Evolutionary conservation across 2,113 vertebrate species (phyloP), one percentile per base, ranked within the genome.

Genomic region (Malurus elegans): DNA sequence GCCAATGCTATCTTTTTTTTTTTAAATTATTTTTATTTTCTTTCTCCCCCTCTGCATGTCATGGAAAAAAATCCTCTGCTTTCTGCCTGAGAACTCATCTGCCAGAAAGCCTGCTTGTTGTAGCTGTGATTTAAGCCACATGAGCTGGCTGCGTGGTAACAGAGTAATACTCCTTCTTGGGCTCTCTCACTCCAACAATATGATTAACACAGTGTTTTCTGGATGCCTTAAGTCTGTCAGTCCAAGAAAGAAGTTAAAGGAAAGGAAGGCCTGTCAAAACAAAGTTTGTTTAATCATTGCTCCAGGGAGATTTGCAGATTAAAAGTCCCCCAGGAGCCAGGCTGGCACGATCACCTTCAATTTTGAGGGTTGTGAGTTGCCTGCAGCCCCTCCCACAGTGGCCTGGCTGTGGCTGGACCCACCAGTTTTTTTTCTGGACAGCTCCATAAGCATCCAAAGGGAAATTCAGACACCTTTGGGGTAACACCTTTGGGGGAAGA

Each of bases 81-180:
- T 73, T 96, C 72, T 95, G 72, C 76, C 34, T 85, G 36, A 32
- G 29, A 88, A 65, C 69, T 82, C 48, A n/a, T 69, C 15, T 70
- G 38, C 71, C 82, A 88, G 86, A 73, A 95, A 64, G 58, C 50
- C 36, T n/a, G 18, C 86, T 79, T 18, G 6, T 84, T 81, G 79
- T 54, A 92, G 61, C 57, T 93, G 25, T 60, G 61, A 79, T 94
- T 91, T 94, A 96, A 96, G 70, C 86, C 79, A 96, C n/a, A 86
- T 88, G 48, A 96, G 44, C 34, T 95, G 65, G 60, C 86, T 91
- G 69, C 50, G 17, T 64, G 83, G 60, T 95, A 71, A 66, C 66
- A 90, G 72, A 95, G 31, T 38, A 92, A 80, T 75, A 60, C 38
- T 78, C 34, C 53, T 84, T 56, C 75, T 56, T 80, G 0, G 0